Conservation (phyloP, 2,888 invertebrate genomes). For the Cerastis leucographa region DNA sequence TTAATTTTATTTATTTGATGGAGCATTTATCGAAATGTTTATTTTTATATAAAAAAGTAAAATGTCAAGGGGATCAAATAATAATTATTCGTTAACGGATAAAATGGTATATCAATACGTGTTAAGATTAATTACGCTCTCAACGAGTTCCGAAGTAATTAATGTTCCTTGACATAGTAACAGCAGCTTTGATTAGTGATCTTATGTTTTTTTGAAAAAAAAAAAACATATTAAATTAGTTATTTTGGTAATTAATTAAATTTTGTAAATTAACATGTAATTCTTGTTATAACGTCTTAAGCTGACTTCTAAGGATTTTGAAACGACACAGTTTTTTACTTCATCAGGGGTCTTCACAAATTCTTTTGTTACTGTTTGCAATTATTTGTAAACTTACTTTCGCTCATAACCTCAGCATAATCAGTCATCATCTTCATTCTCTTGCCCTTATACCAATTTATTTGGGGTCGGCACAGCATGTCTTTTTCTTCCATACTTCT, state of each 20-base stretch:
- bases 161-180: conserved; percentile 70
- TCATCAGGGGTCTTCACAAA: not conserved
- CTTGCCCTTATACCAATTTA: too few species aligned
- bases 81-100: conserved; percentile 58
- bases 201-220: conserved; percentile 21
- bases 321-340: not conserved
- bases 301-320: not conserved
- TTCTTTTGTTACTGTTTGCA: not conserved
- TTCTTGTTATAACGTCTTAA: not conserved
- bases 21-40: conserved; percentile 54
- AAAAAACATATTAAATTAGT: conserved; percentile 28
- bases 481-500: too few species aligned
- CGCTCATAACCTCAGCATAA: not conserved
- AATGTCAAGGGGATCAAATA: conserved; percentile 78
- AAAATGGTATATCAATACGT: conserved; percentile 37
- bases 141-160: conserved; percentile 62
- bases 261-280: conserved; percentile 24
- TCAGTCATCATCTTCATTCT: not conserved
- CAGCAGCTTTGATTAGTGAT: conserved; percentile 28
- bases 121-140: conserved; percentile 63
- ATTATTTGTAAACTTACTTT: not conserved
- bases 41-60: conserved; percentile 63
- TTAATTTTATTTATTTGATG: conserved; percentile 76
- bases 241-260: conserved; percentile 20
- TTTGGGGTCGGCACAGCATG: too few species aligned